These are phyloP conservation scores for Teleogryllus oceanicus DNA, from an alignment of 2,888 invertebrate genomes.

Conservation along the genomic window DNA sequence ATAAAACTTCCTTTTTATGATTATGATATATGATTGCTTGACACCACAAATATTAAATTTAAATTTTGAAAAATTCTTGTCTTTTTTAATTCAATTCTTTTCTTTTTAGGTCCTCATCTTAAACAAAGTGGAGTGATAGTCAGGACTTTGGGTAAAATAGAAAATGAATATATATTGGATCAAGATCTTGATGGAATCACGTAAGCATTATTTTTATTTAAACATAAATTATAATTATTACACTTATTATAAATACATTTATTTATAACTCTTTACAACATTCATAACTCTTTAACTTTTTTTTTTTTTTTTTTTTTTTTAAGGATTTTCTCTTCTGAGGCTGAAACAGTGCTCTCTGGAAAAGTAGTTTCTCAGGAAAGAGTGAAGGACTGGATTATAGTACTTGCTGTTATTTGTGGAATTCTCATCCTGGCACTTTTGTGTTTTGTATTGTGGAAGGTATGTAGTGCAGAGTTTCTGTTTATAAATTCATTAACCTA, in stretches of 20 bases:
- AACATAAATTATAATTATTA: not conserved
- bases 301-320: no score
- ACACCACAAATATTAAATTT: no score
- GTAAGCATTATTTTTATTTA: not conserved
- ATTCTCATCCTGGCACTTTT: not conserved
- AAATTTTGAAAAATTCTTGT: not conserved
- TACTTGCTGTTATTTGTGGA: not conserved
- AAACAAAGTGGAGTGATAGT: not conserved
- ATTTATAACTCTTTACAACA: no score
- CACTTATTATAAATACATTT: no score
- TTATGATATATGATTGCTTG: no score
- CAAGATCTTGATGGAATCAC: not conserved
- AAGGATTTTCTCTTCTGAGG: not conserved
- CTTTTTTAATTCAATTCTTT: not conserved
- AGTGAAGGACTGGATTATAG: not conserved
- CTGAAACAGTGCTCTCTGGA: not conserved
- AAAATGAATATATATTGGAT: not conserved
- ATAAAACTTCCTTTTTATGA: no score
- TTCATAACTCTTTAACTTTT: no score
- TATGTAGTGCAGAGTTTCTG: not conserved
- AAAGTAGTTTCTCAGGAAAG: not conserved
- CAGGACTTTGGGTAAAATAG: not conserved
- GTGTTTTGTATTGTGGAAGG: not conserved
- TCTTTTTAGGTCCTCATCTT: not conserved
- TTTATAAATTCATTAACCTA: no score